A percentile compares a stretch with the other conserved stretches of the same genome.
Conservation (phyloP, 2,113 vertebrate genomes). For the Orientallactaga bullata region DNA sequence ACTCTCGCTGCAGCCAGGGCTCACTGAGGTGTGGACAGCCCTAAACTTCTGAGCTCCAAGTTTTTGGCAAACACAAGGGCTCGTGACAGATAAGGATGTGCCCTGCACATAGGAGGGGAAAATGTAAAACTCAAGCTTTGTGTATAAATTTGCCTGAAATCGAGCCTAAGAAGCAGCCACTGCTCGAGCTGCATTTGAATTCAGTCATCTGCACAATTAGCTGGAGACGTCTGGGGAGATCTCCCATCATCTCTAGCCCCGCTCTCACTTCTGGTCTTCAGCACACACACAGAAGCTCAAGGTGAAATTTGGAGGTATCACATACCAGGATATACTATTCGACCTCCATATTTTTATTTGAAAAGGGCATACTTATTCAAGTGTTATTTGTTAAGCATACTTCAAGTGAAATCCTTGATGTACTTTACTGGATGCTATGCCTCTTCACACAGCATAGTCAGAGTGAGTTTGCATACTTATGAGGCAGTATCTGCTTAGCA, state of each 20-base stretch:
- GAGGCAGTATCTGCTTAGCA: not conserved
- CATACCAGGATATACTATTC: not conserved
- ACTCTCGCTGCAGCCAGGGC: not conserved
- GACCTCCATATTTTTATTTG: not conserved
- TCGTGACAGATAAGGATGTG: accelerated
- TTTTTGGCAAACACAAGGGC: not conserved
- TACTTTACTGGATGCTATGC: not conserved
- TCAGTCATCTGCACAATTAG: not conserved
- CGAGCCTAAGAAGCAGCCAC: not conserved
- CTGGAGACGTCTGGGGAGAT: not conserved
- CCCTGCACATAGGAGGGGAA: not conserved
- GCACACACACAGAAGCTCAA: not conserved
- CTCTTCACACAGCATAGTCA: not conserved
- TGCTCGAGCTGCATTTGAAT: not conserved
- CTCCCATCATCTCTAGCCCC: not conserved
- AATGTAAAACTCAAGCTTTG: not conserved
- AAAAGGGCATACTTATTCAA: conserved; percentile 38
- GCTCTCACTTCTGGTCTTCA: not conserved
- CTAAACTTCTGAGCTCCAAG: not conserved
- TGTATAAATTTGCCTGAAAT: not conserved
- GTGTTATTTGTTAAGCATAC: conserved; percentile 23
- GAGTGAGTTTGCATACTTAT: not conserved
- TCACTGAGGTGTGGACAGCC: not conserved
- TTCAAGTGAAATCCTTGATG: not conserved
- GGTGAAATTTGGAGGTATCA: conserved; percentile 5